Conservation (phyloP, 2,113 vertebrate species). For the Lethenteron reissneri region DNA sequence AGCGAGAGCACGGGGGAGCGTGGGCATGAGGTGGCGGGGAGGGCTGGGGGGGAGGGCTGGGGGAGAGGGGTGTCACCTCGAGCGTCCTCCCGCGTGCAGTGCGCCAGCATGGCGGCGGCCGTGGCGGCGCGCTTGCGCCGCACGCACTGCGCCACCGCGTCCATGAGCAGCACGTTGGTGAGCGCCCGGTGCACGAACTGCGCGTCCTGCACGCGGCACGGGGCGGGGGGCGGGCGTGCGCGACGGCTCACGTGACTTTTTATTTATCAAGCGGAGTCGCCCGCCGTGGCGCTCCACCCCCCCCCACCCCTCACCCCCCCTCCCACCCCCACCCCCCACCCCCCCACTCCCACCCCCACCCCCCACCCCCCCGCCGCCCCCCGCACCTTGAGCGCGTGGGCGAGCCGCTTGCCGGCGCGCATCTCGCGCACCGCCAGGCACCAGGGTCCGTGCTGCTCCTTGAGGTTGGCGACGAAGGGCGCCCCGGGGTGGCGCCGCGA, state of each 20-base stretch:
- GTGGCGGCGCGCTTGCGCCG: not conserved
- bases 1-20: too few relatives aligned
- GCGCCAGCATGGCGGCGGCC: not conserved
- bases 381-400: slow-evolving; percentile 66
- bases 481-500: slow-evolving; percentile 24
- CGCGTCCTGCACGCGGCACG: slow-evolving; percentile 1
- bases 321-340: too few relatives aligned
- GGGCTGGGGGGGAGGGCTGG: too few relatives aligned
- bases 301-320: too few relatives aligned
- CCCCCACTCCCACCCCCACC: too few relatives aligned
- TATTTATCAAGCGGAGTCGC: too few relatives aligned
- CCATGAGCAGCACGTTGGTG: slow-evolving; percentile 7
- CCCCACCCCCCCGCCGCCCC: too few relatives aligned
- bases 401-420: slow-evolving; percentile 72
- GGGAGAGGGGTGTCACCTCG: not conserved
- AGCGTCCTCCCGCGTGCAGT: not conserved
- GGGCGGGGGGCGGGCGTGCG: not conserved
- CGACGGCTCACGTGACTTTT: not conserved
- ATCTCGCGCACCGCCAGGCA: slow-evolving; percentile 69
- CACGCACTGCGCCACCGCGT: not conserved
- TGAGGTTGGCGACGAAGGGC: slow-evolving; percentile 67
- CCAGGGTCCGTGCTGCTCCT: slow-evolving; percentile 68
- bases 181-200: slow-evolving; percentile 2
- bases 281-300: too few relatives aligned
- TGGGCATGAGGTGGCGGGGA: too few relatives aligned